Base-by-base conservation (phyloP, 1,140 invertebrate genomes). In the Drosophila paulistorum region DNA sequence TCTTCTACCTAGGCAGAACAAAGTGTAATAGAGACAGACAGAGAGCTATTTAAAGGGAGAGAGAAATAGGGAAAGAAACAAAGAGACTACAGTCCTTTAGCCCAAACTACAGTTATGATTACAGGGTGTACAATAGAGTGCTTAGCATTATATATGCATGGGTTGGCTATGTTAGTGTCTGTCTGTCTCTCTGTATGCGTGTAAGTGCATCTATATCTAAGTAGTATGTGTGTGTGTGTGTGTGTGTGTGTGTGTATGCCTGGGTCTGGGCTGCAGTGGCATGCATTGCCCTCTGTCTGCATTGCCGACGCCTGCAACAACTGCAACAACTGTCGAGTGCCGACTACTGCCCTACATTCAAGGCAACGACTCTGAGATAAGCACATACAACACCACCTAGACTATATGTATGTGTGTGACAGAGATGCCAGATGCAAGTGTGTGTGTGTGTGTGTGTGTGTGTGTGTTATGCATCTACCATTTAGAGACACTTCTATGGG, bases 311-410 rank as follows among this genome's bases (percentile, higher is more conserved):
- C 64, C 51, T 57, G 68, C 64, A 75, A 66, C 73, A 67, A 70
- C 78, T 69, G 60, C 81, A 83, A 77, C 81, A 66, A 70, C 63
- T 68, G 76, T 86, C 76, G 83, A 86, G 83, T 87, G 82, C 83
- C 82, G 84, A 85, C 83, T 87, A 86, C 83, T 86, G 83, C 83
- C 83, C 83, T 86, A 86, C 83, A 86, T 86, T 86, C 83, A 86
- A 86, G 83, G 83, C 83, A 86, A 86, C 83, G 83, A 86, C 83
- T 82, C 83, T 74, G 79, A 87, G 83, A 86, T 87, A 87, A 86
- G 82, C 83, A 68, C 82, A 72, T 45, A 61, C 45, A 39, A 71
- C 65, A 61, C 39, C 70, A 71, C 51, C 48, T 57, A 60, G 20
- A 51, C 37, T 39, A 30, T 30, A 30, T 37, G 42, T 60, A 14